Percentiles rank a stretch among this genome's conserved stretches.
Evolutionary conservation across 2,797 vertebrate genomes (phyloP).

Genomic region (Syncerus caffer): DNA sequence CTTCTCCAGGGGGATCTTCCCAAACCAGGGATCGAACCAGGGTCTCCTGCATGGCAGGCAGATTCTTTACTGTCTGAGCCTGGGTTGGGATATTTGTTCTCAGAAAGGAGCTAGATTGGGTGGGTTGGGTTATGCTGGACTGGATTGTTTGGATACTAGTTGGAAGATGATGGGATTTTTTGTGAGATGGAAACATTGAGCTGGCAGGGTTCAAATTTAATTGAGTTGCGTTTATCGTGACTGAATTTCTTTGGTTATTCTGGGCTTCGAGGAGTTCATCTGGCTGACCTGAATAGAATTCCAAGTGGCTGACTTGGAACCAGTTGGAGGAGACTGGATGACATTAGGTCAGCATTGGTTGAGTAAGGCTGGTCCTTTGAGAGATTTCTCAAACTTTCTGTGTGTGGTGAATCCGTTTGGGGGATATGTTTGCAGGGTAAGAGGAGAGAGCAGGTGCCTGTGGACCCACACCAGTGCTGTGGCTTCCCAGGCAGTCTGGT

Average conservation of each 20-base stretch:
- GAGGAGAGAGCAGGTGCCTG: background rate
- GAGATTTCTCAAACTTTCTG: background rate
- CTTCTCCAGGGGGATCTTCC: background rate
- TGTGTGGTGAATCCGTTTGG: too few relatives aligned
- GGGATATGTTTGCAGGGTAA: background rate
- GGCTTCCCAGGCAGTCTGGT: background rate
- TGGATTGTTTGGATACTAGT: background rate
- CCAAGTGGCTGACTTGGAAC: background rate
- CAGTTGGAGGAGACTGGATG: background rate
- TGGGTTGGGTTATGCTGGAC: background rate
- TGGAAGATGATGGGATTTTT: background rate
- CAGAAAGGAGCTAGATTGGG: background rate
- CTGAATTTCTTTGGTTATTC: background rate
- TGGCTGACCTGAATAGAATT: background rate
- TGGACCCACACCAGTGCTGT: accelerated
- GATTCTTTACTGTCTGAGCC: background rate
- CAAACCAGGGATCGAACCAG: background rate
- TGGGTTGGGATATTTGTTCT: background rate
- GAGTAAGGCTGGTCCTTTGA: background rate
- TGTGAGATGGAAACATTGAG: background rate
- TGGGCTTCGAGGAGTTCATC: background rate
- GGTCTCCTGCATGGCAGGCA: background rate
- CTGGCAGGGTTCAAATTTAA: background rate
- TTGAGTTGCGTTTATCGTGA: background rate
- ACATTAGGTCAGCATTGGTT: background rate